These are phyloP conservation scores for Meganola albula DNA, from an alignment of 2,888 invertebrate species.

Conservation along the genomic window DNA sequence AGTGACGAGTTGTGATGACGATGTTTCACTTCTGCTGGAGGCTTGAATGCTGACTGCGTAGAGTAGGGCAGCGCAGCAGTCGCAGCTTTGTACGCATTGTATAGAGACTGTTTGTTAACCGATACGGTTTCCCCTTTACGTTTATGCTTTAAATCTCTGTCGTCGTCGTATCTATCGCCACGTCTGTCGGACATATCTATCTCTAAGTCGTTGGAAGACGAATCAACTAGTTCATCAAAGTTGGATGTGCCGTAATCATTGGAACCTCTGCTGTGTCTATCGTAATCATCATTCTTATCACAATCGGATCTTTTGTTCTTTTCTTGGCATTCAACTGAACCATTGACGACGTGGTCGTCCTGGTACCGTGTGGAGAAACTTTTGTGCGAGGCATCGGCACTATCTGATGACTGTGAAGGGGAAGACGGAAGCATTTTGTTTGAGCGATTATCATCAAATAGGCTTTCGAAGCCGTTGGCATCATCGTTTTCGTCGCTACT, in stretches of 20 bases:
- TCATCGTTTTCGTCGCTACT: slow-evolving; percentile 85
- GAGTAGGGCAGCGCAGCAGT: slow-evolving; percentile 81
- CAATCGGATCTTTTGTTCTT: slow-evolving; percentile 45
- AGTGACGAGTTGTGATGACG: slow-evolving; percentile 56
- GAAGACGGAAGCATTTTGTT: slow-evolving; percentile 81
- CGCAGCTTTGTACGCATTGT: slow-evolving; percentile 74
- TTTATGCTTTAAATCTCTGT: slow-evolving; percentile 68
- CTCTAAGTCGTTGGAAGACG: slow-evolving; percentile 86
- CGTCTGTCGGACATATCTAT: slow-evolving; percentile 87
- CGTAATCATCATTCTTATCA: slow-evolving; percentile 60
- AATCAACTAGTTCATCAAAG: slow-evolving; percentile 86
- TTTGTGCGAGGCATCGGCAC: slow-evolving; percentile 78
- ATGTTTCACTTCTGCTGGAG: slow-evolving; percentile 82
- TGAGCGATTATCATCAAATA: slow-evolving; percentile 90
- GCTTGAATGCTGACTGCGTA: slow-evolving; percentile 88
- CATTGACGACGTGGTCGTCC: slow-evolving; percentile 43
- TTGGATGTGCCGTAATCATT: slow-evolving; percentile 84
- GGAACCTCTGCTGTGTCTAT: slow-evolving; percentile 69
- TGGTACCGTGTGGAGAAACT: slow-evolving; percentile 77
- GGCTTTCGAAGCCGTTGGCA: slow-evolving; percentile 88
- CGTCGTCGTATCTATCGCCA: slow-evolving; percentile 80
- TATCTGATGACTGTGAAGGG: slow-evolving; percentile 78
- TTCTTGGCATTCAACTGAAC: slow-evolving; percentile 40
- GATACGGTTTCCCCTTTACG: slow-evolving; percentile 70
- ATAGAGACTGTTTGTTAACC: slow-evolving; percentile 73